Base-by-base conservation (phyloP, 2,888 invertebrate genomes). In the Troglohyphantes excavatus region DNA sequence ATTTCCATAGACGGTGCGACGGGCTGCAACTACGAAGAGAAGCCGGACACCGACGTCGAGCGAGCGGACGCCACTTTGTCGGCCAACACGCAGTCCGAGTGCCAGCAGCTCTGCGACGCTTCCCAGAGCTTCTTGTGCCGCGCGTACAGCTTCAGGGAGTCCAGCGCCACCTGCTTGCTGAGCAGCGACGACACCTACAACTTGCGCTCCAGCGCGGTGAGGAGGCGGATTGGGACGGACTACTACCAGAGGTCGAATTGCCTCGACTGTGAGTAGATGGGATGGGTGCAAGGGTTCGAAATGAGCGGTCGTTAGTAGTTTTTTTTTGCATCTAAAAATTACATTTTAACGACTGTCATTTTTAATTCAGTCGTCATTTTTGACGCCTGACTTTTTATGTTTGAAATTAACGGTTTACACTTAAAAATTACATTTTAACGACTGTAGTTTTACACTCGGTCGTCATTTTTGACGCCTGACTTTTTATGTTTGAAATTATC, bases 101-200 rank as follows among this genome's bases (percentile, higher is more conserved):
- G 93, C 89, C 92, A 92, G 83, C 92, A 92, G 23, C 91, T 92
- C 43, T 93, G 93, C 78, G 93, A 93, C 59, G 90, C 91, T 0
- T 92, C 92, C 63, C 88, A 91, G 27, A 92, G 92, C 3, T 93
- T 93, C 90, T 92, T 92, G 17, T 93, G 93, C 85, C 93, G 93
- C 1, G 92, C 93, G 5, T 92, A 93, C 76, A 92, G 93, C 3
- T 93, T 91, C 91, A 91, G 92, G 63, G 89, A 91, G 29, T 83
- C 91, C 1, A 92, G 92, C 0, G 91, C 92, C 1, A 91, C 92
- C 21, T 93, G 93, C 83, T 91, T 91, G 53, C 89, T 93, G 27
- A 92, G 92, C 26, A 91, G 92, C 6, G 93, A 93, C 68, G 93
- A 93, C 90, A 91, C 92, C 17, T 75, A 90, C 11, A 92, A 92